Base-by-base conservation (phyloP, 2,888 invertebrate species). In the Toxonevra muliebris region DNA sequence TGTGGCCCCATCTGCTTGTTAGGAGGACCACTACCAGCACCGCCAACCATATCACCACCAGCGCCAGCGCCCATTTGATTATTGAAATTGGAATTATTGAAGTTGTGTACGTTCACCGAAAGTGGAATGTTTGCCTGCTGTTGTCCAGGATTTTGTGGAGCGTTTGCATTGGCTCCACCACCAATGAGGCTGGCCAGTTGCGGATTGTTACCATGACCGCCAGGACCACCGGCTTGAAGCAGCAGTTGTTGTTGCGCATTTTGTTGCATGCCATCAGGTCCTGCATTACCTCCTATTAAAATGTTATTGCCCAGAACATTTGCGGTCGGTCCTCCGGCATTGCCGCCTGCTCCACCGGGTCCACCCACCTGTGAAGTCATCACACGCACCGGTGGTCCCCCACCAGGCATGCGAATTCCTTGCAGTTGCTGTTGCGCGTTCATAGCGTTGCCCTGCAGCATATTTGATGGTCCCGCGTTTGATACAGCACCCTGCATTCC, bases 111-210 rank as follows among this genome's bases (percentile, higher is more conserved):
- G 71, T 82, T 85, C 65, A 83, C 84, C 41, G 85, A 83, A 65
- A 85, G 76, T 76, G 86, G 86, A 84, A 86, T 85, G 82, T 84
- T 86, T 69, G 82, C 75, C 74, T 84, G 84, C 61, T 79, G 77
- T 62, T 74, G 76, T 45, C 66, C 67, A 11, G 70, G 57, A 66
- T 75, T 73, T 30, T 65, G 68, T 20, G 66, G 68, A 4, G 69
- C 58, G 70, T 77, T 79, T 57, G 48, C 57, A 11, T 45, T 12
- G 13, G 58, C 59, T n/a, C 76, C 62, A 1, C 68, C 71, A 17
- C 71, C 66, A 13, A 71, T 72, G 13, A 70, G 68, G 10, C 66
- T 65, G 69, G 77, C 71, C 71, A 74, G 76, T 42, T 76, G 77
- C 30, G 71, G 72, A 64, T 75, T 75, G 53, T 67, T 70, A 42